A percentile compares a stretch with the other conserved stretches of the same genome.
phyloP scores from a whole-genome alignment of 1,140 invertebrate species.

The Apis laboriosa region DNA sequence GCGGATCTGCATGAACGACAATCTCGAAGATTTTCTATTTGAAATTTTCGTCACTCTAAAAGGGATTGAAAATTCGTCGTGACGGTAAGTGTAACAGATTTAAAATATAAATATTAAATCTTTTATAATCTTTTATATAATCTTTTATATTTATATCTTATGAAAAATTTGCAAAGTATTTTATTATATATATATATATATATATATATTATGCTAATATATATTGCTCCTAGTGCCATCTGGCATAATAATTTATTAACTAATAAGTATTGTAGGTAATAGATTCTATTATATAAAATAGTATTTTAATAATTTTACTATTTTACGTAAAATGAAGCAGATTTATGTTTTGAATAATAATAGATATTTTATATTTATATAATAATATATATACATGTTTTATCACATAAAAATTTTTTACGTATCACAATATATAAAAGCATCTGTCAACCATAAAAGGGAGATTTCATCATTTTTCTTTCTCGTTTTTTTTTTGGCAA shows the following conservation, averaged over 20 bases:
- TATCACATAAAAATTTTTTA: not conserved
- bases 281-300: too few species aligned
- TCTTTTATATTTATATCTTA: too few species aligned
- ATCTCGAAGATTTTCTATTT: constrained; percentile 26
- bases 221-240: too few species aligned
- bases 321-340: too few species aligned
- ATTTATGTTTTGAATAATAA: too few species aligned
- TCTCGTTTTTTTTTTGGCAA: not conserved
- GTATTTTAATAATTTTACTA: too few species aligned
- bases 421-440: not conserved
- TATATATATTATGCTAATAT: not conserved
- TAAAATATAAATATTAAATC: not conserved
- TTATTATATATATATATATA: not conserved
- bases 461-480: not conserved
- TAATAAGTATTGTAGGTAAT: too few species aligned
- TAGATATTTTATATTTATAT: too few species aligned
- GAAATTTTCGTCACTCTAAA: constrained; percentile 11
- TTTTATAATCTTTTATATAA: too few species aligned
- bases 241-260: too few species aligned
- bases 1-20: constrained; percentile 70
- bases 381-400: too few species aligned
- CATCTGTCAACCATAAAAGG: not conserved
- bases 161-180: not conserved
- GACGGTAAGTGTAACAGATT: too few species aligned
- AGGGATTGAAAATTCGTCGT: not conserved